phyloP scores from a whole-genome alignment of 2,888 invertebrate genomes.

The Stenchaetothrips biformis region DNA sequence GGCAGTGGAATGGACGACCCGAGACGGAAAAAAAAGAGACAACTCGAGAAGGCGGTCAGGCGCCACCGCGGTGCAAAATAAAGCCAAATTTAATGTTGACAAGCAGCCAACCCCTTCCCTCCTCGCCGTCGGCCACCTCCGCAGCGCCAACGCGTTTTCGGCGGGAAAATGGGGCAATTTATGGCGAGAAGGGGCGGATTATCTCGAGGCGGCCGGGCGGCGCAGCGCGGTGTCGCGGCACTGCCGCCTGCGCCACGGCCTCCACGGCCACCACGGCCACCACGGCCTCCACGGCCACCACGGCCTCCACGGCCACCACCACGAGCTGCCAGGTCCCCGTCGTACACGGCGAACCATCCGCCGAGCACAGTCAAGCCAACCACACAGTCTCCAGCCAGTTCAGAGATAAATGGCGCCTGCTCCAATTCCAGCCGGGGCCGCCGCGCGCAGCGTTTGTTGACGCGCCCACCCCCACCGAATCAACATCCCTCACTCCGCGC shows the following conservation, averaged over 20 bases:
- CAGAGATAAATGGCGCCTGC: slow-evolving; percentile 11
- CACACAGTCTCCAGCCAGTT: background rate
- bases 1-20: too few species aligned
- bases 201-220: slow-evolving; percentile 32
- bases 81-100: too few species aligned
- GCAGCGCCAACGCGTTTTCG: slow-evolving; percentile 30
- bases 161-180: slow-evolving; percentile 36
- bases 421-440: slow-evolving; percentile 1
- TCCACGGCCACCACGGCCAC: too few species aligned
- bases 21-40: too few species aligned
- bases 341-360: too few species aligned
- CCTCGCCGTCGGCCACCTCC: too few species aligned
- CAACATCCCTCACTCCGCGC: slow-evolving; percentile 8
- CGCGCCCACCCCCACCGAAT: background rate
- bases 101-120: too few species aligned
- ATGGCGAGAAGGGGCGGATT: slow-evolving; percentile 34
- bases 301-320: too few species aligned
- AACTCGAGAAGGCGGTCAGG: too few species aligned
- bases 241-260: too few species aligned
- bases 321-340: too few species aligned
- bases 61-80: too few species aligned
- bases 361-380: background rate
- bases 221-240: background rate
- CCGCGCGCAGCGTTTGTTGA: slow-evolving; percentile 16
- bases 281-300: background rate